phyloP scores from a whole-genome alignment of 2,797 vertebrate species.

The Chelidonichthys spinosus region DNA sequence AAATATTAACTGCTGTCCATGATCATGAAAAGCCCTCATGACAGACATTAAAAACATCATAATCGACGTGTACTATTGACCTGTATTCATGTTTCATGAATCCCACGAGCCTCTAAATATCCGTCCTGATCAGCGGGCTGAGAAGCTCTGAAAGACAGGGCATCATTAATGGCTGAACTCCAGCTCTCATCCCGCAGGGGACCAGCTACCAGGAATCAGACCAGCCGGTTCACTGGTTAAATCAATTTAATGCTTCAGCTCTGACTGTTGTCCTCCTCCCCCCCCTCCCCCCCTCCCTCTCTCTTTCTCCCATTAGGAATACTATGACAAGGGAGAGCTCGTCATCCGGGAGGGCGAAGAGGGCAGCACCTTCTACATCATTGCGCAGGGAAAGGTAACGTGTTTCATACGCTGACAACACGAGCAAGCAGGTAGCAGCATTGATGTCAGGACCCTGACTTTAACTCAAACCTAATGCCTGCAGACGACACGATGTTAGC shows the following conservation, averaged over 20 bases:
- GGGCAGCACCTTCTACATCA: constrained; percentile 95
- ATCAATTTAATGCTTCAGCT: constrained; percentile 47
- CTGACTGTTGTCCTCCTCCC: constrained; percentile 23
- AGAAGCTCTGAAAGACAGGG: constrained; percentile 20
- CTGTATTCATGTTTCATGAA: constrained; percentile 6
- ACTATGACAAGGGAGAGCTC: constrained; percentile 92
- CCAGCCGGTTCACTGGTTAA: constrained; percentile 32
- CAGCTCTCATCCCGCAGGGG: constrained; percentile 31
- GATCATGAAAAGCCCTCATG: neutral
- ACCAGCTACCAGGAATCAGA: constrained; percentile 55
- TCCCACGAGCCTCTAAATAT: neutral
- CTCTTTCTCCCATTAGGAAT: constrained; percentile 82
- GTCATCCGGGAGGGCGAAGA: constrained; percentile 94
- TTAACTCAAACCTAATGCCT: no score
- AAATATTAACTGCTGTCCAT: neutral
- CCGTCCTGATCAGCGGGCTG: constrained; percentile 2
- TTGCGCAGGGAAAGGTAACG: constrained; percentile 93
- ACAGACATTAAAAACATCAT: constrained; percentile 24
- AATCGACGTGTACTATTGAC: constrained; percentile 12
- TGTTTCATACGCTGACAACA: neutral
- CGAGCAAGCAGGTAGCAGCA: neutral
- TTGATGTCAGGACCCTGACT: neutral
- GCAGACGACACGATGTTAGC: no score
- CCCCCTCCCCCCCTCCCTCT: neutral
- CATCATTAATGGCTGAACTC: constrained; percentile 25